These are phyloP conservation scores for Cerastoderma edule DNA, from an alignment of 2,888 invertebrate genomes.

Conservation along the genomic window DNA sequence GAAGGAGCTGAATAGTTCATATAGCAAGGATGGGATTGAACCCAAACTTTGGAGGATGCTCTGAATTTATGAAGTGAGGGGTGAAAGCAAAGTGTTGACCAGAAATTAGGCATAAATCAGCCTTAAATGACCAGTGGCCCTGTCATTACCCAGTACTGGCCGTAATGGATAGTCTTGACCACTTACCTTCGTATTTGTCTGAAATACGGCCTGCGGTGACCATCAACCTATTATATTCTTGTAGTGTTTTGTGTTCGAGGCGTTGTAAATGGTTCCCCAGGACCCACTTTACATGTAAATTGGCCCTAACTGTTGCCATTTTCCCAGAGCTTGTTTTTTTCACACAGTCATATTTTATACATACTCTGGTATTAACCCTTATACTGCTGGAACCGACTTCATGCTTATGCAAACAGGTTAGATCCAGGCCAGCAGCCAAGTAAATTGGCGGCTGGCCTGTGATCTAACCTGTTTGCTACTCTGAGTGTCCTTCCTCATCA, in stretches of 20 bases:
- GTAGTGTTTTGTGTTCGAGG: conserved; percentile 8
- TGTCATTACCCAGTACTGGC: conserved; percentile 17
- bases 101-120: conserved; percentile 21
- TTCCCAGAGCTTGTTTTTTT: conserved; percentile 25
- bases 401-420: too few relatives aligned
- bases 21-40: too few relatives aligned
- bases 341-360: conserved; percentile 5
- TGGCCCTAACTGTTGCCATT: conserved; percentile 8
- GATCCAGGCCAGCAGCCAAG: too few relatives aligned
- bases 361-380: too few relatives aligned
- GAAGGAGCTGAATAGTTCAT: too few relatives aligned
- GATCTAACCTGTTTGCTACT: too few relatives aligned
- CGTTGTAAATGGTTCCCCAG: conserved; percentile 12
- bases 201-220: conserved; percentile 4
- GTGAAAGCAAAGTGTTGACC: conserved; percentile 5
- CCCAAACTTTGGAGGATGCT: too few relatives aligned
- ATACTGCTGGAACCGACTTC: too few relatives aligned
- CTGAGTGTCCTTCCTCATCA: too few relatives aligned
- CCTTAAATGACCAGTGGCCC: conserved; percentile 18
- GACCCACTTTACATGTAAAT: conserved; percentile 17
- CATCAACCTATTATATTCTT: conserved; percentile 18
- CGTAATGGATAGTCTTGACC: conserved; percentile 25
- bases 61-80: background rate
- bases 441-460: too few relatives aligned
- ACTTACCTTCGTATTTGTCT: conserved; percentile 9